Base-by-base conservation (phyloP, 1,140 invertebrate species). In the Zelostemma sp. region DNA sequence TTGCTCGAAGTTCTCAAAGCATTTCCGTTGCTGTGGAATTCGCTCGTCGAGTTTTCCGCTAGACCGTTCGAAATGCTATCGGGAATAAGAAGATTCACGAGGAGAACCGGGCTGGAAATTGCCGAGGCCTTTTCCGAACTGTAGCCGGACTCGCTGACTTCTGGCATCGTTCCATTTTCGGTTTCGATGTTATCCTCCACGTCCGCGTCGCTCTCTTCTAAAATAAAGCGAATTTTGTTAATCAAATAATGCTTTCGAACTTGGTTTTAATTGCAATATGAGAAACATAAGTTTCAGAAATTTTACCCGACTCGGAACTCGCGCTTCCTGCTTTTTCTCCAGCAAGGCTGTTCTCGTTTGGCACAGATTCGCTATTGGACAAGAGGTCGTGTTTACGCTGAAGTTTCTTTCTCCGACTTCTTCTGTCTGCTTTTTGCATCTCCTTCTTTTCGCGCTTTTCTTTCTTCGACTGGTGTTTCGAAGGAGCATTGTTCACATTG, bases 181-280 rank as follows among this genome's bases (percentile, higher is more conserved):
- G 84, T 83, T 67, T 92, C 90, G 2, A 90, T 80, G 75, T 94
- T 94, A 72, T 94, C 93, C 81, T 95, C 93, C 0, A 94, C 86
- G 75, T 94, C 93, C 0, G 93, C 92, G 77, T 93, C 92, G 6
- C 91, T 93, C 55, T 83, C 79, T 61, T 80, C 83, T 82, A 40
- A 6, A 72, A n/a, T n/a, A 64, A 64, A 60, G n/a, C n/a, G n/a
- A n/a, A n/a, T n/a, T n/a, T n/a, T n/a, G n/a, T n/a, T n/a, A n/a
- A n/a, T n/a, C n/a, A 56, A 15, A 51, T 35, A 46, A 15, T n/a
- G 15, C 3, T 47, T 38, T 51, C 31, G 12, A 47, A 48, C 15
- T 38, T 40, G 15, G 11, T 40, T 31, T 50, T 31, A 16, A 19
- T 19, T 48, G 16, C 11, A n/a, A n/a, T n/a, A n/a, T n/a, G n/a